Base-by-base conservation (phyloP, 1,140 invertebrate species). In the Nebria ingens region DNA sequence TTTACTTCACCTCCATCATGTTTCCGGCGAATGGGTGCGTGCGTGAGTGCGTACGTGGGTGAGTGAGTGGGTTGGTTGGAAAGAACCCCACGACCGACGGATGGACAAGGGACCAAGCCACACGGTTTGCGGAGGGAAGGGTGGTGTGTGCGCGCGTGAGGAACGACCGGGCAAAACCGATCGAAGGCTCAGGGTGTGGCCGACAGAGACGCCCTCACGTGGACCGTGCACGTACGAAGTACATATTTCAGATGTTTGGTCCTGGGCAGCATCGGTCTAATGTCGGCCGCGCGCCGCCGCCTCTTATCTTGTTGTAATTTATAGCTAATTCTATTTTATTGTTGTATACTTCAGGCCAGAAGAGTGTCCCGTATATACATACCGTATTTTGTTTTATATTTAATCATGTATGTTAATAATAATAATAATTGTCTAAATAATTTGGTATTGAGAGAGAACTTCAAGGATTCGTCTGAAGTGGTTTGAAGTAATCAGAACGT, bases 81-180 rank as follows among this genome's bases (percentile, higher is more conserved):
- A n/a, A n/a, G n/a, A n/a, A n/a, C n/a, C 25, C 25, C 25, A 45
- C 9, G 40, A 17, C 40, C 6, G 6, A 12, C 3, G 40, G 9
- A 45, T 6, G 40, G 40, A 45, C 40, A 45, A 17, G 15, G 40
- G 25, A 13, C 4, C 13, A 29, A 13, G 25, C 13, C 13, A 13
- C 4, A 13, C 13, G 25, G 25, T 29, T 6, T 29, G 4, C 25
- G 17, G 40, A 45, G 40, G 40, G 40, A 45, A 4, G 40, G 4
- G 42, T 25, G 51, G 49, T 25, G 23, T 52, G 55, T 40, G 54
- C 58, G 52, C 56, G 64, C 61, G 64, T 68, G 63, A 66, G 62
- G 64, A 67, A 69, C 67, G 65, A 68, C 66, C 66, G 64, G 65
- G 65, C 65, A 65, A 61, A 69, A 68, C 68, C 68, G 68, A 69